Evolutionary conservation across 1,140 invertebrate genomes (phyloP).

Genomic region (Scaptomyza hsui): DNA sequence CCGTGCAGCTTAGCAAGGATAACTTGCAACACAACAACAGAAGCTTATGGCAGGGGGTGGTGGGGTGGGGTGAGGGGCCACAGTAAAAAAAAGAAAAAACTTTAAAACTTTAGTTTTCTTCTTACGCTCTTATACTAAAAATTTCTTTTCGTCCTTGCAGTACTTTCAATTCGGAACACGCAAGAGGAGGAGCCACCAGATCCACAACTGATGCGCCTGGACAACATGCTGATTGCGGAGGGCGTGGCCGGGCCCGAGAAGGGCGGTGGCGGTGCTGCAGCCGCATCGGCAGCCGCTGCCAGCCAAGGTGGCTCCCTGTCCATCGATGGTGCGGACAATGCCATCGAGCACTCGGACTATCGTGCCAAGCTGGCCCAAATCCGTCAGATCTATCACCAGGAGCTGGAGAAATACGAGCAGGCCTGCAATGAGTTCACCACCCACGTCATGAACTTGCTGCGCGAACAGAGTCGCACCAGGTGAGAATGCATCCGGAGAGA

Average conservation of each 20-base stretch:
- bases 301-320: slow-evolving; percentile 88
- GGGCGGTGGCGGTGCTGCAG: slow-evolving; percentile 95
- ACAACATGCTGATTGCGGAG: slow-evolving; percentile 99
- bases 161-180: slow-evolving; percentile 96
- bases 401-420: slow-evolving; percentile 99
- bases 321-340: slow-evolving; percentile 91
- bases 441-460: slow-evolving; percentile 98
- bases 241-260: slow-evolving; percentile 99
- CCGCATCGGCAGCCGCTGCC: slow-evolving; percentile 95
- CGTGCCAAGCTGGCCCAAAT: slow-evolving; percentile 99
- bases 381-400: slow-evolving; percentile 99
- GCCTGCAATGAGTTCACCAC: slow-evolving; percentile 99
- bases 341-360: slow-evolving; percentile 99
- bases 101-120: slow-evolving; percentile 27
- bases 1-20: slow-evolving; percentile 10
- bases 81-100: neutral
- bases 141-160: slow-evolving; percentile 85
- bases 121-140: no score
- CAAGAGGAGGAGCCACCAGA: slow-evolving; percentile 99
- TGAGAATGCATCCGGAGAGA: slow-evolving; percentile 73
- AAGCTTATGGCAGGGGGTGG: no score
- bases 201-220: slow-evolving; percentile 98
- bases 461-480: slow-evolving; percentile 98
- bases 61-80: no score
- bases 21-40: slow-evolving; percentile 9